Percentiles rank a stretch among this genome's conserved stretches.
phyloP scores from a whole-genome alignment of 2,797 vertebrate genomes.

The Semotilus atromaculatus region DNA sequence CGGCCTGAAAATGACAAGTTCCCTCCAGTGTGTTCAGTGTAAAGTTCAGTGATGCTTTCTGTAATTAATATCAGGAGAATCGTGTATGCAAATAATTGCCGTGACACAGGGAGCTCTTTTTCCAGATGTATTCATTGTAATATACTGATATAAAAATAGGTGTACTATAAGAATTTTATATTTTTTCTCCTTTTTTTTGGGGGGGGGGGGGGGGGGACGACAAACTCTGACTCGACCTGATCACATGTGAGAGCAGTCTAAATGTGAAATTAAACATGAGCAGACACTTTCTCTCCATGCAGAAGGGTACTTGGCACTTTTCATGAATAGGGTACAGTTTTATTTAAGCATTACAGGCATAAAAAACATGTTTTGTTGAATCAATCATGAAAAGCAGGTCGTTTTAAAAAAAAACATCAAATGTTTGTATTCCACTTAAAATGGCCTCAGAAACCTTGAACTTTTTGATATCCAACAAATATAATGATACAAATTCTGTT shows the following conservation, averaged over 20 bases:
- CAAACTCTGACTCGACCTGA: constrained; percentile 43
- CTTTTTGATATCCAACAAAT: neutral
- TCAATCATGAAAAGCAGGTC: neutral
- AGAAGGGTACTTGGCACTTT: neutral
- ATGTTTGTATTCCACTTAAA: neutral
- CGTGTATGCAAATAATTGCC: constrained; percentile 16
- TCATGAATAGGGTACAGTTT: neutral
- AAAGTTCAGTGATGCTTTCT: constrained; percentile 36
- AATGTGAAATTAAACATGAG: constrained; percentile 44
- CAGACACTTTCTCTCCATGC: constrained; percentile 40
- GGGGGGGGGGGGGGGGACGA: no score
- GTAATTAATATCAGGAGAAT: constrained; percentile 38
- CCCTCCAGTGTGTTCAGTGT: constrained; percentile 43
- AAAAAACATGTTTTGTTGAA: neutral
- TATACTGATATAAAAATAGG: constrained; percentile 36
- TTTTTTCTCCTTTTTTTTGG: constrained; percentile 35
- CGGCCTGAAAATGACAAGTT: neutral
- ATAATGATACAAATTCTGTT: neutral
- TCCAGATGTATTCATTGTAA: constrained; percentile 26
- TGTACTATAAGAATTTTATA: constrained; percentile 46
- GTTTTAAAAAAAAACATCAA: neutral
- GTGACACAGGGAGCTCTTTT: constrained; percentile 25
- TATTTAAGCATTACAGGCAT: neutral
- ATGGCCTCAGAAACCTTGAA: neutral
- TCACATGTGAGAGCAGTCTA: constrained; percentile 51